phyloP scores from a whole-genome alignment of 2,888 invertebrate species.

The Osmoderma eremita region DNA sequence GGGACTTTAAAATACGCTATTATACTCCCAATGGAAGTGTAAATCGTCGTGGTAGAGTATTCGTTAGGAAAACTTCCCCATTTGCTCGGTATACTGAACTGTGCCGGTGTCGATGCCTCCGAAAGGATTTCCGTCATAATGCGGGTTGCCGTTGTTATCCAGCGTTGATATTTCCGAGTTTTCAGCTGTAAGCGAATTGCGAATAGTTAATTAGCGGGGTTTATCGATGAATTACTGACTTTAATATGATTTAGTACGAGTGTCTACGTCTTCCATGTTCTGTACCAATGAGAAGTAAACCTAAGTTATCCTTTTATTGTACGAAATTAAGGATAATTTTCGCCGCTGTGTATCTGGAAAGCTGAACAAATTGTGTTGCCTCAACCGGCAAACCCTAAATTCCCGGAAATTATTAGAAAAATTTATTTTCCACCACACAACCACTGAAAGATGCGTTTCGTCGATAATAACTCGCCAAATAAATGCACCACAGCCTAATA shows the following conservation, averaged over 20 bases:
- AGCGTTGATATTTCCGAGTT: constrained; percentile 51
- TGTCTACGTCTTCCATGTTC: not conserved
- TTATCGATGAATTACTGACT: too few species aligned
- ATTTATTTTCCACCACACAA: too few species aligned
- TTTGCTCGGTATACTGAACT: not conserved
- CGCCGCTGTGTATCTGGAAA: too few species aligned
- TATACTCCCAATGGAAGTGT: constrained; percentile 37
- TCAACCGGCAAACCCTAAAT: too few species aligned
- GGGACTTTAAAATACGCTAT: constrained; percentile 39
- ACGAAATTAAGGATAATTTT: too few species aligned
- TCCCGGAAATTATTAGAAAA: too few species aligned
- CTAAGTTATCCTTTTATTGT: too few species aligned
- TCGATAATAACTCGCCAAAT: too few species aligned
- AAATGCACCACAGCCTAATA: too few species aligned
- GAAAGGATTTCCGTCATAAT: constrained; percentile 29
- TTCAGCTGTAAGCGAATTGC: not conserved
- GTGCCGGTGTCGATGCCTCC: constrained; percentile 13
- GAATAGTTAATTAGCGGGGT: not conserved
- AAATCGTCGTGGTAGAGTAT: constrained; percentile 33
- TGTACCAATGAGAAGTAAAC: not conserved
- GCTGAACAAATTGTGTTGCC: too few species aligned
- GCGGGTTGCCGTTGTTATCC: constrained; percentile 50
- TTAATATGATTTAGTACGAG: not conserved
- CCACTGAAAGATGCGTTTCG: too few species aligned
- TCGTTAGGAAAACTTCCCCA: constrained; percentile 21